Conservation (phyloP, 2,888 invertebrate genomes). For the Dynastes tityus region DNA sequence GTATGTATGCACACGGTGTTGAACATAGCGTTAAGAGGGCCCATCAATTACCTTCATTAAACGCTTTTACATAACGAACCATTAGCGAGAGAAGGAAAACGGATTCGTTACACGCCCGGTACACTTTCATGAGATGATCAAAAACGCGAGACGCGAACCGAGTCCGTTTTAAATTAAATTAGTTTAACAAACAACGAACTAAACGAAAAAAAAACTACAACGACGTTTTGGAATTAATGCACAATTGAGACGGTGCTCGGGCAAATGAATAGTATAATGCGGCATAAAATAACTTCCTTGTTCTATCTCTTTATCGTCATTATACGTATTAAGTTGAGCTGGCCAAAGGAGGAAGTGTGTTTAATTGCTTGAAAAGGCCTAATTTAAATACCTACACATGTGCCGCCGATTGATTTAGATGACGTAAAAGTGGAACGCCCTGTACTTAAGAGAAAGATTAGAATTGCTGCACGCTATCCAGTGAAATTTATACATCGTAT, state of each 20-base stretch:
- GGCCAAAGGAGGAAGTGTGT: constrained; percentile 13
- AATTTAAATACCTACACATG: constrained; percentile 30
- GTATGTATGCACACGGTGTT: background rate
- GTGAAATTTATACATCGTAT: background rate
- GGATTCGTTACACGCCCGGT: constrained; percentile 12
- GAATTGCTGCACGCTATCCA: background rate
- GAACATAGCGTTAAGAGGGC: constrained; percentile 5
- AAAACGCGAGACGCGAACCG: constrained; percentile 3
- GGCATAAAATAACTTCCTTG: background rate
- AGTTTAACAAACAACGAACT: background rate
- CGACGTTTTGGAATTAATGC: constrained; percentile 6
- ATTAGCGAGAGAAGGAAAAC: constrained; percentile 11
- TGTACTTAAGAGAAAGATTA: background rate
- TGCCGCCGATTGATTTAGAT: constrained; percentile 31
- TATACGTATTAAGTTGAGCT: background rate
- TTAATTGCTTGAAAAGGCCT: constrained; percentile 23
- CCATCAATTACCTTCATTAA: constrained; percentile 29
- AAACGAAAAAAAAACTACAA: too few relatives aligned
- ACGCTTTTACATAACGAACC: constrained; percentile 17
- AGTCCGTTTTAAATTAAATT: constrained; percentile 19
- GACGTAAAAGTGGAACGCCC: background rate
- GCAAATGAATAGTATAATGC: background rate
- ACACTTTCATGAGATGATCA: constrained; percentile 20
- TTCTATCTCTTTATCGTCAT: background rate
- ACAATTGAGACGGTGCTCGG: constrained; percentile 7